phyloP scores from a whole-genome alignment of 2,113 vertebrate species.

The Hyperopisus bebe region DNA sequence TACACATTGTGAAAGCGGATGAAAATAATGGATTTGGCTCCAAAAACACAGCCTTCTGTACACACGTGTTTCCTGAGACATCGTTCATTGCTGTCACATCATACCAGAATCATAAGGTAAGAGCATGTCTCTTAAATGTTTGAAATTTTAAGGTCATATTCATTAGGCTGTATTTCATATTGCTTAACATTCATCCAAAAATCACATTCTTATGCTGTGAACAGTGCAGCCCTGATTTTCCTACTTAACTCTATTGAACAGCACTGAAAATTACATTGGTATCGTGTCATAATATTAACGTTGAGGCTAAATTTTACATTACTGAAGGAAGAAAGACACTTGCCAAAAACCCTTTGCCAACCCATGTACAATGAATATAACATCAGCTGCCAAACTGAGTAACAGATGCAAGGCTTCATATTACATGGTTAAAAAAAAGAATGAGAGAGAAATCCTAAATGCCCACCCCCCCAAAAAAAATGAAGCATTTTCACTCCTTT shows the following conservation, averaged over 20 bases:
- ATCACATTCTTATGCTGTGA: background rate
- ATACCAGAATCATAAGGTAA: conserved; percentile 97
- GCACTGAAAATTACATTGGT: background rate
- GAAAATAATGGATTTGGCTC: conserved; percentile 98
- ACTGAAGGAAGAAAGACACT: background rate
- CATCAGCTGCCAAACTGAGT: background rate
- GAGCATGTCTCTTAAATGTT: background rate
- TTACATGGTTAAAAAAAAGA: background rate
- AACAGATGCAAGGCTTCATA: background rate
- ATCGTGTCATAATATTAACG: background rate
- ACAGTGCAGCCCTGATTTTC: background rate
- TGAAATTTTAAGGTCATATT: background rate
- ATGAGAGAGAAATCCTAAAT: background rate
- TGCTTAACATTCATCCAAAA: background rate
- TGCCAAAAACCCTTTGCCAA: background rate
- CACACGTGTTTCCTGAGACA: conserved; percentile 91
- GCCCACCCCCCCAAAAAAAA: background rate
- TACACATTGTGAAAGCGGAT: conserved; percentile 96
- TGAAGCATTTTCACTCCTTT: background rate
- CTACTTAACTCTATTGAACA: background rate
- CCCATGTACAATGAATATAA: background rate
- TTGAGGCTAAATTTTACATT: background rate
- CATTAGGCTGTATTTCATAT: background rate
- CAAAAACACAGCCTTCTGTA: conserved; percentile 97
- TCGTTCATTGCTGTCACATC: conserved; percentile 96